Percentiles rank a stretch among this genome's conserved stretches.
These are phyloP conservation scores for Stichodactyla mertensii DNA, from an alignment of 64 coral and sea anemone genomes.

Conservation along the genomic window DNA sequence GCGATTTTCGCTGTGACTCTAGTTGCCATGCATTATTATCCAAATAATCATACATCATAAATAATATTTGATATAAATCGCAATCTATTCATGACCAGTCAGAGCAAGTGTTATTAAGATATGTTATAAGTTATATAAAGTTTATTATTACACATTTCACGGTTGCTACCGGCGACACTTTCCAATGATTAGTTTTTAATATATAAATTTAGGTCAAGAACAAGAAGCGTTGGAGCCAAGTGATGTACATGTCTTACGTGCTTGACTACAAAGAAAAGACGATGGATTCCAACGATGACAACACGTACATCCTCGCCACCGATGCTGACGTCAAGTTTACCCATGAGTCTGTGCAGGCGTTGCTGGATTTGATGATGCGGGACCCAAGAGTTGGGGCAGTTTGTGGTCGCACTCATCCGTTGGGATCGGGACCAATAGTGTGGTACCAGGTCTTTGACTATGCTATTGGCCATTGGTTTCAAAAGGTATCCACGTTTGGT, in stretches of 20 bases:
- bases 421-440: slow-evolving; percentile 65
- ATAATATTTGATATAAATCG: too few relatives aligned
- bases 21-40: too few relatives aligned
- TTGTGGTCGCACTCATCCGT: slow-evolving; percentile 81
- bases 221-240: slow-evolving; percentile 97
- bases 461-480: slow-evolving; percentile 96
- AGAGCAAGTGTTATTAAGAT: too few relatives aligned
- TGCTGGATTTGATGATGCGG: slow-evolving; percentile 73
- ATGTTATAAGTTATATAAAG: too few relatives aligned
- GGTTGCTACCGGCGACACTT: too few relatives aligned
- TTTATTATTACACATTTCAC: too few relatives aligned
- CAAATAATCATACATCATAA: too few relatives aligned
- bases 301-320: slow-evolving; percentile 89
- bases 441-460: slow-evolving; percentile 99
- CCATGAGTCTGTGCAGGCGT: slow-evolving; percentile 81
- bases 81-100: too few relatives aligned
- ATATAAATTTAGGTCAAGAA: slow-evolving; percentile 68
- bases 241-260: slow-evolving; percentile 96
- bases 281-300: slow-evolving; percentile 66
- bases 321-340: slow-evolving; percentile 85
- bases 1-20: too few relatives aligned
- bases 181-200: background rate
- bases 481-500: slow-evolving; percentile 53
- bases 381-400: slow-evolving; percentile 81
- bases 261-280: slow-evolving; percentile 61